Evolutionary conservation across 2,888 invertebrate genomes (phyloP).

Genomic region (Noctua pronuba): DNA sequence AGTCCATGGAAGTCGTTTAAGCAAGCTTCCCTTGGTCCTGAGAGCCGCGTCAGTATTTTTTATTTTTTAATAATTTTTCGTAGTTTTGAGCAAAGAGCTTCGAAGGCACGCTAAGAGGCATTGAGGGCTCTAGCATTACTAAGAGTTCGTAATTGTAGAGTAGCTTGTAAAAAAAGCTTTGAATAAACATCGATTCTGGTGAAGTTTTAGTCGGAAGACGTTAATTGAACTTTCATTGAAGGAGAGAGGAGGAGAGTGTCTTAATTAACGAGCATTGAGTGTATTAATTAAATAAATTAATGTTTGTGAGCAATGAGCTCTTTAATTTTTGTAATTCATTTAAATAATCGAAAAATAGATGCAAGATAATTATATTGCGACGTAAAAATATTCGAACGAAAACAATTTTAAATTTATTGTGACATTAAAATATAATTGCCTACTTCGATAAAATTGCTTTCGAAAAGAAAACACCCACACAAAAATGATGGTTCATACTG

Average conservation of each 20-base stretch:
- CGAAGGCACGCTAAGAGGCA: conserved; percentile 65
- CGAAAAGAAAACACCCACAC: not conserved
- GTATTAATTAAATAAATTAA: not conserved
- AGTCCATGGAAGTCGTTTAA: conserved; percentile 63
- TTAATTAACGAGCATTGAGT: not conserved
- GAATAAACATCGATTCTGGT: conserved; percentile 33
- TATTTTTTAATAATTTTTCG: conserved; percentile 63
- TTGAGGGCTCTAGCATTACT: conserved; percentile 66
- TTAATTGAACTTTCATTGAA: conserved; percentile 11
- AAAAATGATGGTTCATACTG: not conserved
- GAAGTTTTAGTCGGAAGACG: conserved; percentile 8
- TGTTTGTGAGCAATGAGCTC: not conserved
- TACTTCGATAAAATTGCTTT: not conserved
- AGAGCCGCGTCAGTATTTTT: conserved; percentile 60
- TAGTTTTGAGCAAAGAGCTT: conserved; percentile 69
- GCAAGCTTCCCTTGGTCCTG: conserved; percentile 64
- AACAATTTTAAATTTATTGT: not conserved
- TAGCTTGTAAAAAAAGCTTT: conserved; percentile 38
- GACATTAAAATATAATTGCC: not conserved
- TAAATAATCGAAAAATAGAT: not conserved
- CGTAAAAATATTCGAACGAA: not conserved
- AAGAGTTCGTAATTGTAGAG: conserved; percentile 64
- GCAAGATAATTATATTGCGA: not conserved
- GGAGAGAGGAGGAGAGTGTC: not conserved
- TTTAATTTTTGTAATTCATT: not conserved